Evolutionary conservation across 2,113 vertebrate genomes (phyloP).

Genomic region (Alethe castanea): DNA sequence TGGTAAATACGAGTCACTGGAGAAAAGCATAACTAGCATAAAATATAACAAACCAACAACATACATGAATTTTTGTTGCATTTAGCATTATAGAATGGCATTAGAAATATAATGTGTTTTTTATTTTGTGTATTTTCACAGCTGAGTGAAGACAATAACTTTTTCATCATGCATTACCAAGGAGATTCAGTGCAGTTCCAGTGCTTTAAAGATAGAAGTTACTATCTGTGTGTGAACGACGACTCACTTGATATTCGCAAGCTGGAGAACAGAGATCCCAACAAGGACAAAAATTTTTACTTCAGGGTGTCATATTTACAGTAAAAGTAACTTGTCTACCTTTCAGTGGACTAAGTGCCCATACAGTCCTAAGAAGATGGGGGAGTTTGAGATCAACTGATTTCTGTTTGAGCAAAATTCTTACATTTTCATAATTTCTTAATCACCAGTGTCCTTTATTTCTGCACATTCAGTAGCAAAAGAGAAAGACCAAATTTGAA

Average conservation of each 20-base stretch:
- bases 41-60: background rate
- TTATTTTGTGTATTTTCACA: conserved; percentile 6
- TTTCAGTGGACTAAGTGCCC: background rate
- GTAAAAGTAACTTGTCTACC: background rate
- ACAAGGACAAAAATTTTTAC: conserved; percentile 25
- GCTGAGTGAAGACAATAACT: conserved; percentile 39
- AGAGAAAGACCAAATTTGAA: background rate
- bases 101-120: background rate
- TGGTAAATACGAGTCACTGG: background rate
- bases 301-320: conserved; percentile 42
- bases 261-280: background rate
- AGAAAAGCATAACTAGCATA: background rate
- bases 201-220: conserved; percentile 4
- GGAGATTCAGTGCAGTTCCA: conserved; percentile 61
- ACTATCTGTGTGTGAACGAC: conserved; percentile 33
- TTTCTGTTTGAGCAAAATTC: background rate
- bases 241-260: conserved; percentile 55
- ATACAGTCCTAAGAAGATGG: background rate
- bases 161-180: conserved; percentile 65
- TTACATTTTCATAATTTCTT: background rate
- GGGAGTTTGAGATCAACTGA: background rate
- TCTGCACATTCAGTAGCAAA: background rate
- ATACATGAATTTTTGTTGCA: background rate
- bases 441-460: background rate
- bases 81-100: background rate